Conservation (phyloP, 2,113 vertebrate species). For the Gymnogyps californianus region DNA sequence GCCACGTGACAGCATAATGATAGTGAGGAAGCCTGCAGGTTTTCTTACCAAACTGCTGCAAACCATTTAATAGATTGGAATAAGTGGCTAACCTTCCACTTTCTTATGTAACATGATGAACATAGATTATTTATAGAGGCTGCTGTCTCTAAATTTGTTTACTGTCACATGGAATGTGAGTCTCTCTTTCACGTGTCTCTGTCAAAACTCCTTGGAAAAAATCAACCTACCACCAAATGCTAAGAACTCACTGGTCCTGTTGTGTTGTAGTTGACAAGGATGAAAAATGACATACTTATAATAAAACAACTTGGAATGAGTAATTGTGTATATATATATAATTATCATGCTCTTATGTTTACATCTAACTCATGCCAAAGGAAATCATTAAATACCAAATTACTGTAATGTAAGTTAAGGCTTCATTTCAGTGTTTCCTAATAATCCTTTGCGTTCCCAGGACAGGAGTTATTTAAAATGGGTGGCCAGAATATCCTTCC, state of each 20-base stretch:
- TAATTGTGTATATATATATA: not conserved
- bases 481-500: not conserved
- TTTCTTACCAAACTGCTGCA: slow-evolving; percentile 52
- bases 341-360: not conserved
- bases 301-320: slow-evolving; percentile 9
- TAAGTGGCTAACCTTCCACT: slow-evolving; percentile 38
- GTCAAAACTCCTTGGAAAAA: slow-evolving; percentile 22
- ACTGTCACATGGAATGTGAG: slow-evolving; percentile 36
- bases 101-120: slow-evolving; percentile 52
- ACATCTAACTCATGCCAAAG: not conserved
- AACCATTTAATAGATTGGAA: slow-evolving; percentile 36
- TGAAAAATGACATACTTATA: slow-evolving; percentile 20
- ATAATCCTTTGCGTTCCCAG: not conserved
- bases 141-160: slow-evolving; percentile 35
- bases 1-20: not conserved
- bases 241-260: not conserved
- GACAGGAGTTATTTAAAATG: not conserved
- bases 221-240: not conserved
- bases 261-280: not conserved
- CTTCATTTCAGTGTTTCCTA: not conserved
- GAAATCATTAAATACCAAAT: slow-evolving; percentile 12
- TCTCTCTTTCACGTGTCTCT: slow-evolving; percentile 10
- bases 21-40: slow-evolving; percentile 38
- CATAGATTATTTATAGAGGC: slow-evolving; percentile 45
- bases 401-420: not conserved